These are phyloP conservation scores for Euleptes europaea DNA, from an alignment of 2,113 vertebrate species.

Conservation along the genomic window DNA sequence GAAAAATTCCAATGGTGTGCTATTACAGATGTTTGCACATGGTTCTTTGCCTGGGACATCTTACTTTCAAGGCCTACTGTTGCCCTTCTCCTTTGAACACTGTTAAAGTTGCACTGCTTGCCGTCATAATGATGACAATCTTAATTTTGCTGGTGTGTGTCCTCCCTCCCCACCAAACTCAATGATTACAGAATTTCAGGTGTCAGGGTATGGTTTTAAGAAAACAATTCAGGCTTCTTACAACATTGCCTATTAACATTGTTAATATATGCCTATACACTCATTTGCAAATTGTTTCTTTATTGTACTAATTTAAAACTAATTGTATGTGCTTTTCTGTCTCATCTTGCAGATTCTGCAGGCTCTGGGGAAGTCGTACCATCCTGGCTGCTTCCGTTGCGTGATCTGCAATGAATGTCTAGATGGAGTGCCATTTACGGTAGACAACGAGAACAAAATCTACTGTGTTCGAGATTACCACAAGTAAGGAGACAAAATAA, in stretches of 20 bases:
- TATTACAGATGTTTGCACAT: neutral
- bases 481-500: constrained; percentile 77
- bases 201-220: neutral
- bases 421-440: constrained; percentile 95
- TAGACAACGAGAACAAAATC: constrained; percentile 95
- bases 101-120: neutral
- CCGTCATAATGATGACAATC: neutral
- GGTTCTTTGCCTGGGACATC: neutral
- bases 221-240: neutral
- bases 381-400: constrained; percentile 95
- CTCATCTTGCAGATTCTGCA: constrained; percentile 87
- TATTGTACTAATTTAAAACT: neutral
- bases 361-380: constrained; percentile 94
- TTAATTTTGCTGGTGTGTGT: neutral
- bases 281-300: neutral
- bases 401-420: constrained; percentile 94
- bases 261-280: neutral
- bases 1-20: neutral
- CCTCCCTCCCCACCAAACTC: neutral
- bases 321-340: neutral
- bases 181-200: neutral
- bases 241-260: neutral
- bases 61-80: neutral
- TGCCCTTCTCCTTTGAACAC: neutral
- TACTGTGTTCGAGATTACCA: constrained; percentile 97